phyloP scores from a whole-genome alignment of 2,888 invertebrate genomes.

The Nomada ferruginata region DNA sequence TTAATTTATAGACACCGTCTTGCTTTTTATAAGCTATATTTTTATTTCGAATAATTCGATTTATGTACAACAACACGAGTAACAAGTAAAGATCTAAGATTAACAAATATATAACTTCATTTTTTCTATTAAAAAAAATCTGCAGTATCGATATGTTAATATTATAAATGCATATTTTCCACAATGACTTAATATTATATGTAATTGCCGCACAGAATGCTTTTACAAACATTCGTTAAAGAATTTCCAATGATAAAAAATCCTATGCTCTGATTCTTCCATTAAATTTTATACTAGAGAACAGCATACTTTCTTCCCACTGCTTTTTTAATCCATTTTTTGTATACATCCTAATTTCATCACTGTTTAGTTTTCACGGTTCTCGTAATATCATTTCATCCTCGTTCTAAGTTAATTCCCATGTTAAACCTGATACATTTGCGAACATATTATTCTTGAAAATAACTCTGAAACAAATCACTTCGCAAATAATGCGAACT shows the following conservation, averaged over 20 bases:
- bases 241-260: slow-evolving; percentile 67
- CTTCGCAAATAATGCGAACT: slow-evolving; percentile 8
- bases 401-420: neutral
- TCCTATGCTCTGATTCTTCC: slow-evolving; percentile 67
- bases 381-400: slow-evolving; percentile 2
- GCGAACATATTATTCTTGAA: neutral
- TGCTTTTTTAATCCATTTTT: slow-evolving; percentile 17
- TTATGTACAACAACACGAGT: slow-evolving; percentile 55
- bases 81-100: slow-evolving; percentile 11
- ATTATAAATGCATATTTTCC: neutral
- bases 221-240: slow-evolving; percentile 17
- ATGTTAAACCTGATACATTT: neutral
- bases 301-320: slow-evolving; percentile 16
- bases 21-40: slow-evolving; percentile 17
- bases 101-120: neutral
- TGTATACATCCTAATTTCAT: neutral
- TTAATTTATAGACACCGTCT: neutral
- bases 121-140: neutral
- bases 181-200: neutral
- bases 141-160: neutral
- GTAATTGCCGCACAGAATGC: neutral
- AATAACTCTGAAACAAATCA: slow-evolving; percentile 8
- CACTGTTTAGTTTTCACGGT: slow-evolving; percentile 5
- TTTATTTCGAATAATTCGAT: slow-evolving; percentile 49
- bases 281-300: slow-evolving; percentile 8